These are phyloP conservation scores for Drosophila merina DNA, from an alignment of 2,888 invertebrate genomes.

Conservation along the genomic window DNA sequence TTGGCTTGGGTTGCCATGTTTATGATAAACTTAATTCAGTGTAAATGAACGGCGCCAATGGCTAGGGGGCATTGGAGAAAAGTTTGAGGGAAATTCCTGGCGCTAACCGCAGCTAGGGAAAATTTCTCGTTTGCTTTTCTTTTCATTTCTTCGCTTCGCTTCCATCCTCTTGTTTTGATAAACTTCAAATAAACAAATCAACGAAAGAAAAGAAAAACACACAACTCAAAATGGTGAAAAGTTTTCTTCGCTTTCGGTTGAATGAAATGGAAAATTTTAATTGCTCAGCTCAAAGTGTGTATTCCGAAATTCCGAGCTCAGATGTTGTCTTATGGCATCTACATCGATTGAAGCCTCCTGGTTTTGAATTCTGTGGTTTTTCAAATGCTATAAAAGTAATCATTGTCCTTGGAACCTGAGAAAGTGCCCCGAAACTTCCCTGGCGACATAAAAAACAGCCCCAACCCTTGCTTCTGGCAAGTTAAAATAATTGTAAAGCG, in stretches of 20 bases:
- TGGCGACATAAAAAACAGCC: not conserved
- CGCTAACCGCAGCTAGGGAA: constrained; percentile 46
- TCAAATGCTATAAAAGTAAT: not conserved
- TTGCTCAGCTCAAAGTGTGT: constrained; percentile 61
- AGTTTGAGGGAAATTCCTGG: constrained; percentile 5
- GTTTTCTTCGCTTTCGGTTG: constrained; percentile 71
- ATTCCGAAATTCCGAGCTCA: constrained; percentile 36
- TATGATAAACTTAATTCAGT: constrained; percentile 79
- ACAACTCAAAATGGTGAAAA: constrained; percentile 43
- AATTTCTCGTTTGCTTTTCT: constrained; percentile 41
- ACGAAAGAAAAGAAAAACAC: constrained; percentile 64
- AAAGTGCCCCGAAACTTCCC: not conserved
- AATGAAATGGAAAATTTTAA: constrained; percentile 83
- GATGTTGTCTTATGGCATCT: not conserved
- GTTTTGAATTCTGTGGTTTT: not conserved
- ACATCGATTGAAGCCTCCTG: not conserved
- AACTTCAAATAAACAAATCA: constrained; percentile 79
- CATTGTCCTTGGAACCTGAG: not conserved
- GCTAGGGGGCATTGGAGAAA: constrained; percentile 1
- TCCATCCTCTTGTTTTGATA: constrained; percentile 23
- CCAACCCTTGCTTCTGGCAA: constrained; percentile 39
- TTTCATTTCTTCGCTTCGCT: constrained; percentile 1
- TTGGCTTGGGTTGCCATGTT: constrained; percentile 69
- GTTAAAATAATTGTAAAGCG: constrained; percentile 68
- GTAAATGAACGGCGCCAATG: constrained; percentile 73